Percentiles rank a stretch among this genome's conserved stretches.
Conservation (phyloP, 2,113 vertebrate species). For the Cephalophus harveyi region DNA sequence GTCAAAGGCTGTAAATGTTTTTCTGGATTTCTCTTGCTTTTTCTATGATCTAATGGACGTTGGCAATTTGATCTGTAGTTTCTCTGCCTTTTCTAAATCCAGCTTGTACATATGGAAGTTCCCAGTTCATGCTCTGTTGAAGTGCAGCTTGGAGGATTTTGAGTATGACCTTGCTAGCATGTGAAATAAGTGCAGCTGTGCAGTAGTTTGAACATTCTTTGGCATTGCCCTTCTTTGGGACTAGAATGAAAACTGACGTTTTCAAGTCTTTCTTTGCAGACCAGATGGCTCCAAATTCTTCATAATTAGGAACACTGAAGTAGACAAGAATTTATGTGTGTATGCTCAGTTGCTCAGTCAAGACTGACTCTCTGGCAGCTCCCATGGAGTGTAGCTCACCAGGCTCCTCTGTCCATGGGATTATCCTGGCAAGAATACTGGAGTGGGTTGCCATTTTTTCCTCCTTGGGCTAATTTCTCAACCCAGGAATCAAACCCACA, state of each 20-base stretch:
- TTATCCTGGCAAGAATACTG: background rate
- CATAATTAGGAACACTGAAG: background rate
- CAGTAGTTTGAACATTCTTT: background rate
- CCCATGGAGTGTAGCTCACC: background rate
- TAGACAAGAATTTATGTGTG: background rate
- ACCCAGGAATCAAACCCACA: background rate
- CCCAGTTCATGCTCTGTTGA: background rate
- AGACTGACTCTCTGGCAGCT: background rate
- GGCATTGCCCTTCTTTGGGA: background rate
- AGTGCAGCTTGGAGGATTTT: background rate
- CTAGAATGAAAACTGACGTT: background rate
- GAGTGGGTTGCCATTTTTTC: background rate
- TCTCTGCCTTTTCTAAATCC: background rate
- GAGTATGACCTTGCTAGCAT: background rate
- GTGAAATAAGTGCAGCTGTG: background rate
- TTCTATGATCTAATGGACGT: background rate
- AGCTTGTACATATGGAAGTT: background rate
- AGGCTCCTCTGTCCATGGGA: background rate
- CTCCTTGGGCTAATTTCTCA: background rate
- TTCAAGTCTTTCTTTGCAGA: background rate
- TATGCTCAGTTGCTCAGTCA: background rate
- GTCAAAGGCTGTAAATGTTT: background rate
- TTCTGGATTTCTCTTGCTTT: background rate
- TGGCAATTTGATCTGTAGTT: background rate
- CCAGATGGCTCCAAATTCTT: background rate